Evolutionary conservation across 2,888 invertebrate genomes (phyloP).

Genomic region (Lydus trimaculatus): DNA sequence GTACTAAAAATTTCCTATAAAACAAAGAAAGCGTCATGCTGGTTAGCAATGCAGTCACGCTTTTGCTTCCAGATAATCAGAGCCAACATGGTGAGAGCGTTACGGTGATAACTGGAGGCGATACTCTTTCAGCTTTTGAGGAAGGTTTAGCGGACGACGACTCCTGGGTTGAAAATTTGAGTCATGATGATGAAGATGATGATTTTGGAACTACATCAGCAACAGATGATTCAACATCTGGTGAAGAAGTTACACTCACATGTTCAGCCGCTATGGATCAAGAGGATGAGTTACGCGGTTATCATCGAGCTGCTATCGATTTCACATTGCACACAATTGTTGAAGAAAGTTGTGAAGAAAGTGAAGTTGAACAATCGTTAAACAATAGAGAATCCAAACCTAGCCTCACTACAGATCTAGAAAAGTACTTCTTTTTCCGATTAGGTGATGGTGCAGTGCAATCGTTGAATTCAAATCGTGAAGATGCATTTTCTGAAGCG

Average conservation of each 20-base stretch:
- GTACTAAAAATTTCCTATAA: conserved; percentile 14
- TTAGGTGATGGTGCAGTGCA: conserved; percentile 75
- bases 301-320: conserved; percentile 83
- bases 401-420: conserved; percentile 82
- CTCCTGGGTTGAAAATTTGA: conserved; percentile 90
- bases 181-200: conserved; percentile 75
- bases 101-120: conserved; percentile 74
- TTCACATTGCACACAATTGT: conserved; percentile 92
- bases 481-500: conserved; percentile 79
- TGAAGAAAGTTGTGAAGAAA: conserved; percentile 94
- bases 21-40: conserved; percentile 41
- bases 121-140: conserved; percentile 78
- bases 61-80: conserved; percentile 47
- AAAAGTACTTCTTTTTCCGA: conserved; percentile 90
- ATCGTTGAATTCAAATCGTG: conserved; percentile 63
- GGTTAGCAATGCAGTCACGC: conserved; percentile 37
- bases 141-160: conserved; percentile 90
- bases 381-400: conserved; percentile 67
- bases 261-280: conserved; percentile 69
- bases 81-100: conserved; percentile 63
- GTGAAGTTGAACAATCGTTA: conserved; percentile 75
- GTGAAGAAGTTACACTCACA: conserved; percentile 69
- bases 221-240: conserved; percentile 71
- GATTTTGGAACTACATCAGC: conserved; percentile 65
- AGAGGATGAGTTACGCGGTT: conserved; percentile 83